Conservation (phyloP, 2,113 vertebrate species). For the Morone saxatilis region DNA sequence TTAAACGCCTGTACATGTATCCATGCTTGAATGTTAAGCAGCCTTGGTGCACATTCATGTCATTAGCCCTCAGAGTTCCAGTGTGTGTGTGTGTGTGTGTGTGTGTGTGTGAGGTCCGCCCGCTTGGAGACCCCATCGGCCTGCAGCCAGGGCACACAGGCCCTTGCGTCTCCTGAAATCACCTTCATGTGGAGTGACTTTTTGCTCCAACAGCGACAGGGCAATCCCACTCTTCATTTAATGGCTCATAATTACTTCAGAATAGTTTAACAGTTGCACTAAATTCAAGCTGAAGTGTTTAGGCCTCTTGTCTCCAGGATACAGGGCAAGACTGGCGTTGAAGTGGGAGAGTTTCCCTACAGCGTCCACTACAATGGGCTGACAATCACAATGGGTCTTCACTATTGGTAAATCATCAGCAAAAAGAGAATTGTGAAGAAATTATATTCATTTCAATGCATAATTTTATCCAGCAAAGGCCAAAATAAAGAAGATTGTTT, state of each 20-base stretch:
- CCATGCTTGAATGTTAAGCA: slow-evolving; percentile 56
- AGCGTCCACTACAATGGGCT: slow-evolving; percentile 3
- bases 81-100: slow-evolving; percentile 45
- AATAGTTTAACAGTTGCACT: slow-evolving; percentile 71
- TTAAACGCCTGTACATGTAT: slow-evolving; percentile 47
- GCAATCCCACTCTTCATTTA: slow-evolving; percentile 75
- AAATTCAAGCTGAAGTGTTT: slow-evolving; percentile 77
- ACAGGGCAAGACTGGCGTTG: slow-evolving; percentile 39
- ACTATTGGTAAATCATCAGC: slow-evolving; percentile 53
- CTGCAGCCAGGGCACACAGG: slow-evolving; percentile 55
- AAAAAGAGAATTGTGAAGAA: slow-evolving; percentile 46
- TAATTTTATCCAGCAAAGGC: slow-evolving; percentile 14
- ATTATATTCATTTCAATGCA: slow-evolving; percentile 43
- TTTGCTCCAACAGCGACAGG: slow-evolving; percentile 70
- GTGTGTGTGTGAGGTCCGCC: slow-evolving; percentile 55
- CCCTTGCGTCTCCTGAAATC: slow-evolving; percentile 69
- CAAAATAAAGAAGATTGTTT: slow-evolving; percentile 60
- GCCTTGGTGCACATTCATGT: slow-evolving; percentile 69
- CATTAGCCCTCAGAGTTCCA: slow-evolving; percentile 63
- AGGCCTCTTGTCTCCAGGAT: slow-evolving; percentile 72
- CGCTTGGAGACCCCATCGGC: slow-evolving; percentile 47
- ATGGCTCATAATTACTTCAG: slow-evolving; percentile 78
- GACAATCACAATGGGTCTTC: slow-evolving; percentile 34
- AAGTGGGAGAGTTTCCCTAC: slow-evolving; percentile 42
- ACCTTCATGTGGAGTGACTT: slow-evolving; percentile 81